These are phyloP conservation scores for Epiblema foenella DNA, from an alignment of 2,888 invertebrate species.

Conservation along the genomic window DNA sequence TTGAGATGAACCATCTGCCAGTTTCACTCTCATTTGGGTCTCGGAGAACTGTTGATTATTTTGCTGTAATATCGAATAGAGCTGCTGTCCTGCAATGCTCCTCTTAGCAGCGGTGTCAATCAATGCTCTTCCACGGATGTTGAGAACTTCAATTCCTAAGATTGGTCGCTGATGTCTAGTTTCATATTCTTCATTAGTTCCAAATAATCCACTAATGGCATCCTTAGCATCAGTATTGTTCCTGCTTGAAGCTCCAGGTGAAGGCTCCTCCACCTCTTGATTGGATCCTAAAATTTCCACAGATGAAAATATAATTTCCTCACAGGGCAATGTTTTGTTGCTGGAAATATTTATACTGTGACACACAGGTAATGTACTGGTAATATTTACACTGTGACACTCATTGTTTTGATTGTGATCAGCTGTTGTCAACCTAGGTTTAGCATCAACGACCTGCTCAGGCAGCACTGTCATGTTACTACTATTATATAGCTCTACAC, in stretches of 20 bases:
- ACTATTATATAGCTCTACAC: no score
- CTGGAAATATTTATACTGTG: no score
- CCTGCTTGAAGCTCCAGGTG: neutral
- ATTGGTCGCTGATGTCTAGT: constrained; percentile 8
- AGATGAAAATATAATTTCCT: neutral
- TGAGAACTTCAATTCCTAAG: constrained; percentile 3
- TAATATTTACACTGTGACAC: no score
- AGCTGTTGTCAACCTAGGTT: no score
- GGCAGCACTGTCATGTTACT: no score
- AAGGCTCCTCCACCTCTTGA: neutral
- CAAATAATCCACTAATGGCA: neutral
- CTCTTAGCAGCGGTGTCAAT: constrained; percentile 2
- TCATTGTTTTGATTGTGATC: no score
- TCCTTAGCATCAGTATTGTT: neutral
- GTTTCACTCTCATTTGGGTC: constrained; percentile 6
- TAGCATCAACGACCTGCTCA: no score
- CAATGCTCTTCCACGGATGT: neutral
- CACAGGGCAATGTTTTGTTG: neutral
- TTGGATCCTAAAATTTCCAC: neutral
- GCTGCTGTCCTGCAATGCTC: constrained; percentile 1
- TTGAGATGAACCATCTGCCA: constrained; percentile 11
- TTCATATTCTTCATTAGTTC: neutral
- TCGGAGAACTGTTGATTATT: constrained; percentile 5
- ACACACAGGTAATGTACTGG: no score
- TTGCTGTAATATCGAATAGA: neutral